A percentile compares a stretch with the other conserved stretches of the same genome.
Evolutionary conservation across 2,797 vertebrate species (phyloP).

Genomic region (Anolis apletophallus): DNA sequence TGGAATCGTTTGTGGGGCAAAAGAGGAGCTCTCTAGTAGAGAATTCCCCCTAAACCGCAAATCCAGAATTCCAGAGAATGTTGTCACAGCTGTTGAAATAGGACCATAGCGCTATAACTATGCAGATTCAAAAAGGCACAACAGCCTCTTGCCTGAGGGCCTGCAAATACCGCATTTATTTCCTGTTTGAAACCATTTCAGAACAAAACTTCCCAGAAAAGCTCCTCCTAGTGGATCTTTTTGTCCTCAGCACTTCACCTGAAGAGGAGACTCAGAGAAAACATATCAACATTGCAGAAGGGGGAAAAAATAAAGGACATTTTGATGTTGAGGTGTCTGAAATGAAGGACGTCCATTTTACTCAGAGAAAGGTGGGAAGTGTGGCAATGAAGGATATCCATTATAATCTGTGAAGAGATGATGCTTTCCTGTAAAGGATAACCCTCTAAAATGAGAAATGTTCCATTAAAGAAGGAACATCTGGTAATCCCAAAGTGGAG

Average conservation of each 20-base stretch:
- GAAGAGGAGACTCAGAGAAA: background rate
- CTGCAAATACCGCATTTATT: background rate
- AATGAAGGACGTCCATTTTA: conserved; percentile 24
- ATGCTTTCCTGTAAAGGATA: conserved; percentile 30
- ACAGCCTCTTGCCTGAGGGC: too few relatives aligned
- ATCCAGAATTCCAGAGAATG: too few relatives aligned
- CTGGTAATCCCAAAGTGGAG: conserved; percentile 21
- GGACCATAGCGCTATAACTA: too few relatives aligned
- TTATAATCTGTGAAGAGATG: conserved; percentile 19
- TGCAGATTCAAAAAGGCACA: too few relatives aligned
- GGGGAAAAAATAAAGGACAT: background rate
- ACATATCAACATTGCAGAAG: conserved; percentile 1
- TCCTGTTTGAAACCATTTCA: background rate
- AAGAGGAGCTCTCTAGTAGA: background rate
- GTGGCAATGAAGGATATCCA: conserved; percentile 12
- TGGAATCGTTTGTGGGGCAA: too few relatives aligned
- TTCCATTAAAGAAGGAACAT: conserved; percentile 26
- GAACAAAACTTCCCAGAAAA: conserved; percentile 3
- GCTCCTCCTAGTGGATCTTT: conserved; percentile 13
- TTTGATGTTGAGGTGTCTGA: conserved; percentile 11
- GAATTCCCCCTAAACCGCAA: too few relatives aligned
- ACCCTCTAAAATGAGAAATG: conserved; percentile 36
- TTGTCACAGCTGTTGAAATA: too few relatives aligned
- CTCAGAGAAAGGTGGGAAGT: background rate
- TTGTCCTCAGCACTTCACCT: background rate